Conservation (phyloP, 2,888 invertebrate species). For the Augochlorella aurata region DNA sequence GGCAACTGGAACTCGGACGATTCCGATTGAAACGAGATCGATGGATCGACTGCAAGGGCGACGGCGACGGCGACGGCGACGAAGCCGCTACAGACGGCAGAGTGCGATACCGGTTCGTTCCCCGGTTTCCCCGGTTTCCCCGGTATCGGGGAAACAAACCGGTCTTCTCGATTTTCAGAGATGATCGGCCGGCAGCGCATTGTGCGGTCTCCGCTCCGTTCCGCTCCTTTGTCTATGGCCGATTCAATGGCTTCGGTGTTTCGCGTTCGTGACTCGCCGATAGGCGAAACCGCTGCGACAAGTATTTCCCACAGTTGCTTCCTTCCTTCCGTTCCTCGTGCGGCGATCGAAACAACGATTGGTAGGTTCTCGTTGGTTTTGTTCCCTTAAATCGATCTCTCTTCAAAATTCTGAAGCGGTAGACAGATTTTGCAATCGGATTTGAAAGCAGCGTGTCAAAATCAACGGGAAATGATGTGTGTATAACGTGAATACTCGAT, state of each 20-base stretch:
- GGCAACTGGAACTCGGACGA: background rate
- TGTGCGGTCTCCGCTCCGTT: conserved; percentile 14
- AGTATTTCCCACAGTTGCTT: conserved; percentile 62
- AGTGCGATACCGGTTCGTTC: conserved; percentile 37
- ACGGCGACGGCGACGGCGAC: background rate
- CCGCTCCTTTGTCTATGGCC: conserved; percentile 54
- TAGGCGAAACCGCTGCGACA: conserved; percentile 52
- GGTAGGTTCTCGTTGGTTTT: too few species aligned
- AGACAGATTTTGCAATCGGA: too few species aligned
- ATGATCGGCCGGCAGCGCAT: conserved; percentile 26
- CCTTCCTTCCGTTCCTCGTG: conserved; percentile 12
- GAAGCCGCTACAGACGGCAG: background rate
- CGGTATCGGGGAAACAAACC: background rate
- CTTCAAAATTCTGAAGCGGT: too few species aligned
- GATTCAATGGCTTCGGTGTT: conserved; percentile 67
- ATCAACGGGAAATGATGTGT: too few species aligned
- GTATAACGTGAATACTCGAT: background rate
- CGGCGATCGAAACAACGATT: background rate
- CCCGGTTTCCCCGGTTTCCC: too few species aligned
- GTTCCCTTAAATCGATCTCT: too few species aligned
- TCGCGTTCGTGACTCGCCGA: conserved; percentile 49
- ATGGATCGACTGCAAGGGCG: background rate
- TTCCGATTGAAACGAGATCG: background rate
- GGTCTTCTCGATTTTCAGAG: conserved; percentile 49
- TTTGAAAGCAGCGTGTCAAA: too few species aligned